phyloP scores from a whole-genome alignment of 2,797 vertebrate genomes.

The Coluber constrictor region DNA sequence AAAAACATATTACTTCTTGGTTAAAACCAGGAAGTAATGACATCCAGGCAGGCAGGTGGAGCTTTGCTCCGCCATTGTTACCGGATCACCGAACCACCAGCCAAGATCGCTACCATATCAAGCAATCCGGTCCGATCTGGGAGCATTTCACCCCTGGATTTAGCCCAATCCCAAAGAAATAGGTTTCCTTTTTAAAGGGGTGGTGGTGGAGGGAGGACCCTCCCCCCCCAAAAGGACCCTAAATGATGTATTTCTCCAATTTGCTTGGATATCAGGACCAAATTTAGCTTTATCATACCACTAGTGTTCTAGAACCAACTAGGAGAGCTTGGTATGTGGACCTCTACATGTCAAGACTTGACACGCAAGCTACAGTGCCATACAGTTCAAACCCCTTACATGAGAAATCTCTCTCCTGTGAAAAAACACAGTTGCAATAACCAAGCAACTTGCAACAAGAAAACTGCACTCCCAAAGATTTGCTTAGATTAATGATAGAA shows the following conservation, averaged over 20 bases:
- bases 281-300: neutral
- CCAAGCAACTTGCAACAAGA: neutral
- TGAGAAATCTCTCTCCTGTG: neutral
- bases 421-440: neutral
- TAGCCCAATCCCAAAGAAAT: neutral
- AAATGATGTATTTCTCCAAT: neutral
- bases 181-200: neutral
- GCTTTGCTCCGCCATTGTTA: too few species aligned
- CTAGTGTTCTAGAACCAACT: neutral
- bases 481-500: neutral
- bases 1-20: too few species aligned
- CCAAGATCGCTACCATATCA: too few species aligned
- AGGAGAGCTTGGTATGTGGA: neutral
- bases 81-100: too few species aligned
- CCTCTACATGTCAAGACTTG: neutral
- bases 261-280: neutral
- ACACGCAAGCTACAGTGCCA: neutral
- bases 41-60: too few species aligned
- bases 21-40: too few species aligned
- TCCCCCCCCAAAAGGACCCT: neutral
- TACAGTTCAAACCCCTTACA: neutral
- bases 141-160: neutral
- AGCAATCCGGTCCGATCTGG: too few species aligned
- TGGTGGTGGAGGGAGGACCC: too few species aligned
- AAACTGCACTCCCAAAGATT: neutral